phyloP scores from a whole-genome alignment of 2,888 invertebrate species.

The Salticus scenicus region DNA sequence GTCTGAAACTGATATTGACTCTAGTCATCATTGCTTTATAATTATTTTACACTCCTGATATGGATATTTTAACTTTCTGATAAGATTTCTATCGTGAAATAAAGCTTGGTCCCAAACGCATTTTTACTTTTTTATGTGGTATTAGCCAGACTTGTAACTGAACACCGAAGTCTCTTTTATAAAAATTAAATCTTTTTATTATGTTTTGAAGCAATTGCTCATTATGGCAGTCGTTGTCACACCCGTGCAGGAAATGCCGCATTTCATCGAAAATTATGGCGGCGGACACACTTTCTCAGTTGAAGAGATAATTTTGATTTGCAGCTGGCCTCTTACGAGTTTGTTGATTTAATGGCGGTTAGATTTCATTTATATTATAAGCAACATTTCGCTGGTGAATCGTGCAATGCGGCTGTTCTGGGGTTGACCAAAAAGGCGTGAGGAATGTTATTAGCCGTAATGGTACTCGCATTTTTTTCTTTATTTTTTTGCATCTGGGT shows the following conservation, averaged over 20 bases:
- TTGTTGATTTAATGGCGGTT: slow-evolving; percentile 6
- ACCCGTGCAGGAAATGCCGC: neutral
- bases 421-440: neutral
- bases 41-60: too few species aligned
- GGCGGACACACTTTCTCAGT: neutral
- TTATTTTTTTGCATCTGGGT: too few species aligned
- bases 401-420: neutral
- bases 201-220: neutral
- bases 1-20: too few species aligned
- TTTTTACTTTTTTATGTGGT: neutral
- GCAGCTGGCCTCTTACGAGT: neutral
- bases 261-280: neutral
- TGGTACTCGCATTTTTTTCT: too few species aligned
- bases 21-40: too few species aligned
- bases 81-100: too few species aligned
- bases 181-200: neutral
- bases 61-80: too few species aligned
- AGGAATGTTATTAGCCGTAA: neutral
- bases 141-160: neutral
- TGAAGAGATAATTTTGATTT: neutral
- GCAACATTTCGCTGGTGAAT: neutral
- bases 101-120: too few species aligned
- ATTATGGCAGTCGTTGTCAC: neutral
- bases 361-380: neutral
- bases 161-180: neutral